Evolutionary conservation across 2,113 vertebrate genomes (phyloP).

Genomic region (Pavo muticus): DNA sequence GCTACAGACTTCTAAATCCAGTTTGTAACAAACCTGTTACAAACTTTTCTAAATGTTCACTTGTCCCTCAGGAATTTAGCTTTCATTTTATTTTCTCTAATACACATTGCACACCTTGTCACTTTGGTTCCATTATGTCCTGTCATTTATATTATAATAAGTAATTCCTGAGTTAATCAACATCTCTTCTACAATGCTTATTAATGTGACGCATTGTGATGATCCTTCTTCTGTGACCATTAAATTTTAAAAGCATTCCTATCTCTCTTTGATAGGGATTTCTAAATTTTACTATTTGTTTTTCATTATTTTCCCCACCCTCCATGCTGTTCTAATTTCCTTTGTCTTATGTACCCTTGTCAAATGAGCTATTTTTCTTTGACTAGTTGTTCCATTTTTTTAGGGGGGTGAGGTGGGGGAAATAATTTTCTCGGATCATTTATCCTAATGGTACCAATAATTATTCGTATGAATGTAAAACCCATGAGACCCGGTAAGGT

Average conservation of each 20-base stretch:
- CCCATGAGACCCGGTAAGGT: neutral
- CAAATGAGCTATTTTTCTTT: neutral
- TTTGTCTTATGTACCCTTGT: neutral
- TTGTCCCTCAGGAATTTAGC: slow-evolving; percentile 53
- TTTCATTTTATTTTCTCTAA: slow-evolving; percentile 70
- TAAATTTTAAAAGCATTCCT: slow-evolving; percentile 51
- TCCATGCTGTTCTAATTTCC: neutral
- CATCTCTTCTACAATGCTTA: slow-evolving; percentile 41
- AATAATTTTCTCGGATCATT: slow-evolving; percentile 18
- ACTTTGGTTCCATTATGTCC: slow-evolving; percentile 68
- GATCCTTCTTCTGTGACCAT: slow-evolving; percentile 48
- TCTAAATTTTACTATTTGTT: slow-evolving; percentile 23
- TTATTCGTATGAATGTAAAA: slow-evolving; percentile 13
- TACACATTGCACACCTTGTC: slow-evolving; percentile 61
- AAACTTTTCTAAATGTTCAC: slow-evolving; percentile 38
- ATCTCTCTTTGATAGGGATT: neutral
- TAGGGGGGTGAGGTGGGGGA: neutral
- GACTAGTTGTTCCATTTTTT: neutral
- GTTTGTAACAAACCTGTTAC: neutral
- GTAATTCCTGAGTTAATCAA: slow-evolving; percentile 61
- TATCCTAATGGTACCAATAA: slow-evolving; percentile 13
- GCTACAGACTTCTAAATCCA: neutral
- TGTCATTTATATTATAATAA: slow-evolving; percentile 74
- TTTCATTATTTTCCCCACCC: neutral
- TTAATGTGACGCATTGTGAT: slow-evolving; percentile 40